Evolutionary conservation across 2,888 invertebrate genomes (phyloP), one percentile per base, ranked within the genome.

Genomic region (Hesperia comma): DNA sequence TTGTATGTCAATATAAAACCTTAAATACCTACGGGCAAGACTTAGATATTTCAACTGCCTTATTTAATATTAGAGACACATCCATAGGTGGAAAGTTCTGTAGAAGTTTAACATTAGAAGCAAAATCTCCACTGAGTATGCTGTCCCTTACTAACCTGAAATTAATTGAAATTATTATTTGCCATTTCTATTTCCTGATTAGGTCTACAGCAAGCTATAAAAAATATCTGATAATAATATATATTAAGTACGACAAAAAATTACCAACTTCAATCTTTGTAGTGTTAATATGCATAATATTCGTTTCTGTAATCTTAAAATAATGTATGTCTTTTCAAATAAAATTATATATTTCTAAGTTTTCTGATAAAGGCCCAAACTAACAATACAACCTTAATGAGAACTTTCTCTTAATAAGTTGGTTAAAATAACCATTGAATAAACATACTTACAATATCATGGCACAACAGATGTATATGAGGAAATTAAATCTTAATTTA

Each of bases 41-140:
- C 19, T 49, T 19, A 4, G 66, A 66, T 66, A 96, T 86, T 76
- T 95, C 94, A 2, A 95, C 95, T 33, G 97, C 97, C 83, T 95
- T 96, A 41, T 95, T 95, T 69, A 98, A 91, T 71, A 98, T 96
- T 74, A 95, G 93, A 72, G 97, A 96, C 32, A 98, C 96, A 85
- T 98, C 98, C 93, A 96, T 96, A 14, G 97, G 95, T 64, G 98
- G 98, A 85, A 97, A 98, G 83, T 97, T 97, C 93, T 99, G 99
- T 33, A 99, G 92, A 12, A 99, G 92, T 88, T 99, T 99, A 60
- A 99, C 97, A 88, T 98, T 98, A 33, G 96, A 94, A 61, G 99
- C 97, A 88, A 99, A 99, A 86, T 99, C 99, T 62, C 97, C 97
- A 64, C 91, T 93, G 64, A 99, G 90, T 70, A 99, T 93, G 75